A percentile compares a stretch with the other conserved stretches of the same genome.
Evolutionary conservation across 2,888 invertebrate species (phyloP).

Genomic region (Junonia oenone): DNA sequence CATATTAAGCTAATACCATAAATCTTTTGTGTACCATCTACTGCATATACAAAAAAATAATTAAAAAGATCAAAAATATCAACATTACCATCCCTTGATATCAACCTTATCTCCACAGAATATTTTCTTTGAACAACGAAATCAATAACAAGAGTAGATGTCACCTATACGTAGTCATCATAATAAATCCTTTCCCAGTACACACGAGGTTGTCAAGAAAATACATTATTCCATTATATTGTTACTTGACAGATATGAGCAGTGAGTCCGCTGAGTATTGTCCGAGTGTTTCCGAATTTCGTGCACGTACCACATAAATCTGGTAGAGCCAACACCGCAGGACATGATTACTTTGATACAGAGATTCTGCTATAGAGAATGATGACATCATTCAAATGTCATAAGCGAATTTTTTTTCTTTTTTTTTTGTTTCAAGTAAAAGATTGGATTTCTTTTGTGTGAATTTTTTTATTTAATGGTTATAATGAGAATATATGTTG

Average conservation of each 20-base stretch:
- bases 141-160: not conserved
- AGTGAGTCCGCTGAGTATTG: conserved; percentile 17
- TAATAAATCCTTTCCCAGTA: not conserved
- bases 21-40: no score
- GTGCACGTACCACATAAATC: conserved; percentile 42
- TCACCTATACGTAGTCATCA: not conserved
- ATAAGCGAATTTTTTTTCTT: not conserved
- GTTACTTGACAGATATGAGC: conserved; percentile 19
- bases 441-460: no score
- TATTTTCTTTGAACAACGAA: not conserved
- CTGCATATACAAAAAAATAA: no score
- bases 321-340: conserved; percentile 22
- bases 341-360: conserved; percentile 1
- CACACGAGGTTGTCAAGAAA: conserved; percentile 1
- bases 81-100: no score
- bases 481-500: no score
- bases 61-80: no score
- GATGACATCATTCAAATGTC: not conserved
- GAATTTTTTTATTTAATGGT: no score
- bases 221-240: conserved; percentile 16
- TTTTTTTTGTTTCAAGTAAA: no score
- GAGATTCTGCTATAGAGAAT: not conserved
- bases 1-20: no score
- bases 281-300: conserved; percentile 30
- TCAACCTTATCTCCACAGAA: no score